These are phyloP conservation scores for Caenorhabditis imperialis DNA, from an alignment of 2,888 invertebrate species.

Conservation along the genomic window DNA sequence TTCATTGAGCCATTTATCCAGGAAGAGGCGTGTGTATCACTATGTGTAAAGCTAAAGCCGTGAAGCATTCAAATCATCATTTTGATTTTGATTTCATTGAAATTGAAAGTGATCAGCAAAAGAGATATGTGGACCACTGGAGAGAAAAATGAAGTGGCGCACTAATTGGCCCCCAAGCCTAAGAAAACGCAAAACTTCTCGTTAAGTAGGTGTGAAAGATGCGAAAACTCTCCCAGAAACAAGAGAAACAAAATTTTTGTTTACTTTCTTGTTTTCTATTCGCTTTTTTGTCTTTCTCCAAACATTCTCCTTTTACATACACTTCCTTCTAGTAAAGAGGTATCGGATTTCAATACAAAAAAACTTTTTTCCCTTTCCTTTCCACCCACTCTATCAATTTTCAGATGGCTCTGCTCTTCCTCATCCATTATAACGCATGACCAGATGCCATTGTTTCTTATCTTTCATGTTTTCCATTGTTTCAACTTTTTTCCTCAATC, in stretches of 20 bases:
- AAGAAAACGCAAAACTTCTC: slow-evolving; percentile 22
- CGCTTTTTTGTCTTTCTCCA: not conserved
- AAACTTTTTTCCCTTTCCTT: too few species aligned
- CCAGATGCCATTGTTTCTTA: slow-evolving; percentile 1
- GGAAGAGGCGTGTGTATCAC: too few species aligned
- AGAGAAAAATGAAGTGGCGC: not conserved
- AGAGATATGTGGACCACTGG: too few species aligned
- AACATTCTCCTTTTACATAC: too few species aligned
- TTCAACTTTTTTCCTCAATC: slow-evolving; percentile 4
- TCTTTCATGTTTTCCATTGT: slow-evolving; percentile 1
- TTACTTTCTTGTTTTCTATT: slow-evolving; percentile 26
- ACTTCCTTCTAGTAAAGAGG: too few species aligned
- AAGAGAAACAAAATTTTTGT: too few species aligned
- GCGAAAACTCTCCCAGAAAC: slow-evolving; percentile 19
- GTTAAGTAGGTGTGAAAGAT: slow-evolving; percentile 38
- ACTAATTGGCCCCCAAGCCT: slow-evolving; percentile 19
- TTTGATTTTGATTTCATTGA: slow-evolving; percentile 43
- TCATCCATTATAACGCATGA: too few species aligned
- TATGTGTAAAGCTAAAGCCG: too few species aligned
- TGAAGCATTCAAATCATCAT: slow-evolving; percentile 25
- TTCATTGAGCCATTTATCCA: too few species aligned
- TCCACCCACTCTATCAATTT: too few species aligned
- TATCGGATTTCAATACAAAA: too few species aligned
- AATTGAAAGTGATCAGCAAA: slow-evolving; percentile 2
- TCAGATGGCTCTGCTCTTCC: too few species aligned